Base-by-base conservation (phyloP, 2,888 invertebrate species). In the Microctonus aethiopoides region DNA sequence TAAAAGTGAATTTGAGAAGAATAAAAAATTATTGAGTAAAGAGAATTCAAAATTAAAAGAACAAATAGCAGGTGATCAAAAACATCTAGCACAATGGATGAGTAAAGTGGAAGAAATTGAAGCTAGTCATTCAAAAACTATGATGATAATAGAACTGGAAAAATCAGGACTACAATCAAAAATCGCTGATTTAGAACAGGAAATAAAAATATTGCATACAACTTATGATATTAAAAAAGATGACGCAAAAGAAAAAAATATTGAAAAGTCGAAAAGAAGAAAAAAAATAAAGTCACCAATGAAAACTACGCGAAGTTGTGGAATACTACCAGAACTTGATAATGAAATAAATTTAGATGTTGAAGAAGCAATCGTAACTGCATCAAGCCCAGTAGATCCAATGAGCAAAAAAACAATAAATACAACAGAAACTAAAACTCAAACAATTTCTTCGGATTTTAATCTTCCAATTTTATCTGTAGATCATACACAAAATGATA, bases 91-190 rank as follows among this genome's bases (percentile, higher is more conserved):
- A 63, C 84, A 84, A 68, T 71, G 84, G 29, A 54, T 70, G 36
- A 80, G 73, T 67, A 84, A 81, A 73, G 71, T 84, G 62, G 75
- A 78, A 56, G 75, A 76, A 5, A 7, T 76, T 9, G 81, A 83
- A 59, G 68, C 65, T 0, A 60, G 70, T 29, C 72, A 77, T 51
- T 66, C 51, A 7, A 70, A 63, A n/a, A 76, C 73, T 66, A 20
- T 69, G 34, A 68, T 81, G 66, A 71, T 77, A 65, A 57, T 72
- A 7, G 75, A 79, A 13, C 32, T 79, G 13, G 70, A 79, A 62
- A 79, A 78, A 60, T 75, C 77, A 11, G 54, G 57, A 6, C 22
- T 67, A 9, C 59, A 67, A 16, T 10, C n/a, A 0, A 59, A 51
- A 36, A 11, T 67, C 0, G 36, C 46, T 39, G 60, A 67, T 1